Conservation (phyloP, 2,113 vertebrate genomes). For the Osmerus eperlanus region DNA sequence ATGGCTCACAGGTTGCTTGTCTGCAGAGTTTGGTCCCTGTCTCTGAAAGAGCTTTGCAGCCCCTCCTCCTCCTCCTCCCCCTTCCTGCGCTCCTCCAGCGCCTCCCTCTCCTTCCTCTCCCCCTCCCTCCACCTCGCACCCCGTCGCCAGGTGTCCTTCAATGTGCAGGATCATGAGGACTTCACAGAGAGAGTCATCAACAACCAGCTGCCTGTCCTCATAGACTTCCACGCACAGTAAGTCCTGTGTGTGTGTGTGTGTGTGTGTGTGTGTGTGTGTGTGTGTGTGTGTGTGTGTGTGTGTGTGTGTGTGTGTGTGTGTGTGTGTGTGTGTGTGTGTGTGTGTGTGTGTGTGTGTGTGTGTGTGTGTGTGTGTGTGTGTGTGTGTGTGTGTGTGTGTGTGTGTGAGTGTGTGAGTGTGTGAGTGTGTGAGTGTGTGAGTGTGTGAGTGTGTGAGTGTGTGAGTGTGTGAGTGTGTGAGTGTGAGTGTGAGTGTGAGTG, state of each 20-base stretch:
- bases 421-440: no score
- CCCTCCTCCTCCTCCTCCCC: slow-evolving; percentile 35
- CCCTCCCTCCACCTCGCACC: slow-evolving; percentile 34
- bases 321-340: no score
- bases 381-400: no score
- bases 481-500: no score
- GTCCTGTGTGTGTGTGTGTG: slow-evolving; percentile 53
- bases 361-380: no score
- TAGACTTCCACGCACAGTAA: slow-evolving; percentile 96
- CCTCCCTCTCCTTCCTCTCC: slow-evolving; percentile 40
- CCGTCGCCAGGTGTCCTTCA: slow-evolving; percentile 75
- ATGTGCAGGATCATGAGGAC: slow-evolving; percentile 88
- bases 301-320: no score
- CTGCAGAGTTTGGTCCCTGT: slow-evolving; percentile 68
- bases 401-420: no score
- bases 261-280: slow-evolving; percentile 7
- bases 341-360: no score
- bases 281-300: no score
- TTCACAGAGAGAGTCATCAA: slow-evolving; percentile 93
- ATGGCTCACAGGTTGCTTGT: slow-evolving; percentile 86
- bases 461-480: no score
- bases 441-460: no score
- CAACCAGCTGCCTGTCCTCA: slow-evolving; percentile 83
- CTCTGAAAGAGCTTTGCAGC: slow-evolving; percentile 46
- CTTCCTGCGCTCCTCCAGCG: slow-evolving; percentile 33